phyloP scores from a whole-genome alignment of 2,797 vertebrate species.

The Protosalanx chinensis region DNA sequence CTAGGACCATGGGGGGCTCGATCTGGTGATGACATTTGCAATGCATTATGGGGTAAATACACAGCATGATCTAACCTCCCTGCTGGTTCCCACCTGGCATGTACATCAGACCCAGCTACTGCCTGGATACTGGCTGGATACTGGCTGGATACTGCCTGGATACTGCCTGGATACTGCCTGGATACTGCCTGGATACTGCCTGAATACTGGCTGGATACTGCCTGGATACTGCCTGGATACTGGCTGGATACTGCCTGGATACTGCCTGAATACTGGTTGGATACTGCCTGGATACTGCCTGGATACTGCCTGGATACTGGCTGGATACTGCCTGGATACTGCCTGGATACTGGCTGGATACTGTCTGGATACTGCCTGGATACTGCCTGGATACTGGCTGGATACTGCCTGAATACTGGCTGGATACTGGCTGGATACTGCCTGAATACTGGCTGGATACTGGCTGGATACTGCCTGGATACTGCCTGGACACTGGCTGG shows the following conservation, averaged over 20 bases:
- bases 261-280: too few relatives aligned
- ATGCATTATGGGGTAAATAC: conserved; percentile 4
- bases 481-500: too few relatives aligned
- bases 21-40: conserved; percentile 16
- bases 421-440: not conserved
- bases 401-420: too few relatives aligned
- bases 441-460: conserved; percentile 12
- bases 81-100: not conserved
- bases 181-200: not conserved
- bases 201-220: not conserved
- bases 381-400: too few relatives aligned
- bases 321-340: too few relatives aligned
- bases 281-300: too few relatives aligned
- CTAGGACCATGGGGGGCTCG: conserved; percentile 5
- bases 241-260: too few relatives aligned
- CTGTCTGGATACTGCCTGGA: too few relatives aligned
- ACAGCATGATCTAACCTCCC: not conserved
- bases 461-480: conserved; percentile 1
- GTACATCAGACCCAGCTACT: conserved; percentile 17
- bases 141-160: not conserved
- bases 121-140: conserved; percentile 15
- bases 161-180: conserved; percentile 13
- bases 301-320: too few relatives aligned
- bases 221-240: too few relatives aligned
- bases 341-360: too few relatives aligned